Percentiles rank a stretch among this genome's conserved stretches.
Evolutionary conservation across 2,888 invertebrate genomes (phyloP).

Genomic region (Erebia aethiops): DNA sequence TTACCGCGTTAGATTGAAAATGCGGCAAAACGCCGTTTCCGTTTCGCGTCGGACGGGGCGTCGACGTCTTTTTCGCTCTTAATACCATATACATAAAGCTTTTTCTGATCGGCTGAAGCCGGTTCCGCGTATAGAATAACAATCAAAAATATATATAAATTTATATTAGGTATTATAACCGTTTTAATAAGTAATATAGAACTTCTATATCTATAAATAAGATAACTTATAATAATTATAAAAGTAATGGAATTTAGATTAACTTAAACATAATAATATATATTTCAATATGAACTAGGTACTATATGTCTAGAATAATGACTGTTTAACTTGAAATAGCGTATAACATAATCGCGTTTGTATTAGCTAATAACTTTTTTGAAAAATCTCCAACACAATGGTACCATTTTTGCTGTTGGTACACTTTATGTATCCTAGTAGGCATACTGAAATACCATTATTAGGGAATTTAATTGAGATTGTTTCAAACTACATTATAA

Average conservation of each 20-base stretch:
- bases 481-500: too few species aligned
- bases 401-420: too few species aligned
- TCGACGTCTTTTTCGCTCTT: too few species aligned
- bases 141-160: background rate
- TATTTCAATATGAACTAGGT: conserved; percentile 7
- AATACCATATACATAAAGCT: too few species aligned
- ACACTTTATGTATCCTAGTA: too few species aligned
- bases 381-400: background rate
- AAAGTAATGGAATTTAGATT: conserved; percentile 15
- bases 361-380: background rate
- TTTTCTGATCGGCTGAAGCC: too few species aligned
- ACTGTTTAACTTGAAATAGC: background rate
- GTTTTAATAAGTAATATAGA: conserved; percentile 10
- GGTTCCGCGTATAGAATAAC: too few species aligned
- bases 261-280: background rate
- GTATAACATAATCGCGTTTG: background rate
- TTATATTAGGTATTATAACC: background rate
- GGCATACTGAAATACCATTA: too few species aligned
- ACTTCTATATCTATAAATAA: conserved; percentile 1
- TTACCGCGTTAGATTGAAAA: too few species aligned
- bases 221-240: conserved; percentile 3
- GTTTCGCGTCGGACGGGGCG: too few species aligned
- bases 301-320: background rate
- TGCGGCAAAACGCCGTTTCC: too few species aligned
- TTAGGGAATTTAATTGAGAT: too few species aligned